phyloP scores from a whole-genome alignment of 2,797 vertebrate genomes.

The Poeciliopsis infans region DNA sequence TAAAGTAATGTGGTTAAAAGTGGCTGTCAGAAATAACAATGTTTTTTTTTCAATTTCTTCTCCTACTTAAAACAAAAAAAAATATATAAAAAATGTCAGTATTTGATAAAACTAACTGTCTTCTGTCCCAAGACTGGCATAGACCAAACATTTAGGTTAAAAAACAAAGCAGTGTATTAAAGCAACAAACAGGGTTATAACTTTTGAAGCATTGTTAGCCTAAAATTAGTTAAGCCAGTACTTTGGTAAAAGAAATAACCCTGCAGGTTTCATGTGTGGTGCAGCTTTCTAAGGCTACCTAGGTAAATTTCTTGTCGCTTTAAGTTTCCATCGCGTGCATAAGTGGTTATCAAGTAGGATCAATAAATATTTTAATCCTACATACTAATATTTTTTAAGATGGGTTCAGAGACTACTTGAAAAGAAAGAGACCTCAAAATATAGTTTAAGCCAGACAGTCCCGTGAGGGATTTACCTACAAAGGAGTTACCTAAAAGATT shows the following conservation, averaged over 20 bases:
- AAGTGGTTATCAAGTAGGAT: constrained; percentile 27
- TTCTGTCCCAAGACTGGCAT: neutral
- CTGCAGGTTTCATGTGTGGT: neutral
- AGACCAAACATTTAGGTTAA: neutral
- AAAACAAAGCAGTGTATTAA: neutral
- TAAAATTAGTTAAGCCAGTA: neutral
- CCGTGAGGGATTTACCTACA: constrained; percentile 13
- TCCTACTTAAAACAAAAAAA: neutral
- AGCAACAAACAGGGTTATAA: neutral
- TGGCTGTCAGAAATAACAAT: neutral
- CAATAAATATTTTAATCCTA: neutral
- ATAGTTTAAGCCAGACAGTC: constrained; percentile 8
- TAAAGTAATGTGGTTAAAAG: neutral
- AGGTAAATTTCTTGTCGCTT: neutral
- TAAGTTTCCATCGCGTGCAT: constrained; percentile 7
- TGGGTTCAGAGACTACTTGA: constrained; percentile 10
- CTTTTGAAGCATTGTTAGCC: neutral
- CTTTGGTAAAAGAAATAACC: neutral
- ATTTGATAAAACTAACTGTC: neutral
- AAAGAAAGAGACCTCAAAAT: neutral
- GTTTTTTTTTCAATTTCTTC: neutral
- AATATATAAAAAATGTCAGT: neutral
- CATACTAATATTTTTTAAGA: neutral
- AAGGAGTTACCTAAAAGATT: constrained; percentile 25
- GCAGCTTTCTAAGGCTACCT: neutral